Evolutionary conservation across 2,797 vertebrate species (phyloP).

Genomic region (Hydrolagus colliei): DNA sequence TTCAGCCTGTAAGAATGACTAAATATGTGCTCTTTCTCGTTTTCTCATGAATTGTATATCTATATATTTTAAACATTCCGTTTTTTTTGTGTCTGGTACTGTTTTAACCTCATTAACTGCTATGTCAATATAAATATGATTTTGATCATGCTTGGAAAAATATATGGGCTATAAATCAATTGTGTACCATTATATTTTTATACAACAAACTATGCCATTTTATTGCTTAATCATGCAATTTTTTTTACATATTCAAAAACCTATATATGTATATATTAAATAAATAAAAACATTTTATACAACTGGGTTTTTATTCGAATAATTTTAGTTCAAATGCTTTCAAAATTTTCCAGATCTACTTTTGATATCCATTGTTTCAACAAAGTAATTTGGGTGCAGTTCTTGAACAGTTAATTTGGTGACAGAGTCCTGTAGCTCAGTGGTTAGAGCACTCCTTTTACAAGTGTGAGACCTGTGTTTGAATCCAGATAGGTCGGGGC

Average conservation of each 20-base stretch:
- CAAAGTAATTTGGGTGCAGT: background rate
- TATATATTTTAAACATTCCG: no score
- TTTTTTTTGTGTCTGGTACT: no score
- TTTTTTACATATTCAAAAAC: conserved; percentile 7
- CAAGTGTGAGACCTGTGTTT: no score
- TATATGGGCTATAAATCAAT: background rate
- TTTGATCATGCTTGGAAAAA: background rate
- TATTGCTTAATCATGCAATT: background rate
- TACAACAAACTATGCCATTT: background rate
- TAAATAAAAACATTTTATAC: background rate
- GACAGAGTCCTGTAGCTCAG: no score
- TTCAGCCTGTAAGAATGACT: no score
- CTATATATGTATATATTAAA: conserved; percentile 1
- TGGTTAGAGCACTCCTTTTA: no score
- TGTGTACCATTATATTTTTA: background rate
- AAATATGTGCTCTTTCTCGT: background rate
- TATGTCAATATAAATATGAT: background rate
- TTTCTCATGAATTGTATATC: background rate
- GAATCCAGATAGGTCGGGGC: no score
- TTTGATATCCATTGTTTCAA: background rate
- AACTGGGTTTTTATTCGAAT: background rate
- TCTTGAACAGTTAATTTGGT: background rate
- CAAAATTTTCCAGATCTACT: background rate
- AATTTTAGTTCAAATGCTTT: background rate
- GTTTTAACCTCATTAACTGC: background rate